Base-by-base conservation (phyloP, 2,113 vertebrate genomes). In the Trichomycterus rosablanca region DNA sequence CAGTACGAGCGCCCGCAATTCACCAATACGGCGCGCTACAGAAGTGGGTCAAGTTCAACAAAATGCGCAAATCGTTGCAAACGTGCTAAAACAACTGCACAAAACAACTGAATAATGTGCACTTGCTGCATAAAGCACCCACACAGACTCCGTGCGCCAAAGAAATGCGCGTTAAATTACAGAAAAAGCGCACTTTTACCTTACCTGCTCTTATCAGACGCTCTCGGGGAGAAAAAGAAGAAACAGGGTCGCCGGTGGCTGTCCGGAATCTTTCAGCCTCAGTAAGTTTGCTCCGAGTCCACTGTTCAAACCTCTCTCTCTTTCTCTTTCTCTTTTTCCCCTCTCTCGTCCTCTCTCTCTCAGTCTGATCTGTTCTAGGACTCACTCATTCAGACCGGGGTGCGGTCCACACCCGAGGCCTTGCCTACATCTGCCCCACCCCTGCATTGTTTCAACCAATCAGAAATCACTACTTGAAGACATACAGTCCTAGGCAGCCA, bases 341-440 rank as follows among this genome's bases (percentile, higher is more conserved):
- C 23, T 37, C 45, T 51, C 35, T 22, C 24, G 7, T 43, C 60
- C 10, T 8, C 11, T 5, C 30, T 37, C 16, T 52, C 48, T 45
- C 20, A 26, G 6, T 44, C 18, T 80, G 74, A 77, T 74, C 77
- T 81, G 37, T 61, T 66, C 9, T 56, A 60, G 55, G 54, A 56
- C 68, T 46, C 46, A 59, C 68, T 61, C 74, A 51, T 70, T 67
- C n/a, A 30, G 26, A 3, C 7, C 74, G 77, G 84, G 86, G 86
- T 81, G 85, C 80, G 85, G 86, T 81, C 78, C 78, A 53, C 63
- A 14, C 42, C 1, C 56, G 8, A 56, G 63, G 85, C 63, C 79
- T 67, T 65, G 1, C 16, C 51, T 46, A 5, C 5, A 4, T 2
- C 15, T 12, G n/a, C n/a, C 63, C 43, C 74, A 68, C 23, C 14